Base-by-base conservation (phyloP, 2,113 vertebrate species). In the Nannobrachium achirus region DNA sequence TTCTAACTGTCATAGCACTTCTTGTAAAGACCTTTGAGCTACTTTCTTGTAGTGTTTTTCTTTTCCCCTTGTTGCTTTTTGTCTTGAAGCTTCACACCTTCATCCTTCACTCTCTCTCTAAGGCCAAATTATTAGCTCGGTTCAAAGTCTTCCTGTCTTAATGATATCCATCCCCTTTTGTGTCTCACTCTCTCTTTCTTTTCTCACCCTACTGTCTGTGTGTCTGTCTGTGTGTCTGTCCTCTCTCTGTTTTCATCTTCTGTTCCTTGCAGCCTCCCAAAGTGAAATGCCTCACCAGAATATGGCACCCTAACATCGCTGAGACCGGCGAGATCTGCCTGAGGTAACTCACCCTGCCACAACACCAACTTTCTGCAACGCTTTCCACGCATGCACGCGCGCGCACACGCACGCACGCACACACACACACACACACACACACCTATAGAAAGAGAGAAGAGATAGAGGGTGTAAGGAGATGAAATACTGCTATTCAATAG, bases 261-360 rank as follows among this genome's bases (percentile, higher is more conserved):
- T 57, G 16, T 56, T 1, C 63, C 78, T 62, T 89, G 15, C 89
- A 99, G 97, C 98, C 98, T 93, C 98, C 98, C 59, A 99, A 95
- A 91, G 98, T 98, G 69, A 97, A 94, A 86, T 99, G 97, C 89
- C 90, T 95, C 90, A 99, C 98, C 63, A 94, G 93, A 93, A 96
- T 99, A 93, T 99, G 98, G 98, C 98, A 99, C 84, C 97, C 98
- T 0, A 99, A 99, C 91, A 99, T 99, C 82, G 96, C 98, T 3
- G 98, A 99, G 88, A 97, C 93, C 0, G 98, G 98, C 40, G 97
- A 99, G 73, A 99, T 98, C 87, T 99, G 98, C 86, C 92, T 99
- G 63, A 99, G 97, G 98, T 99, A 93, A 83, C 1, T 13, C 1
- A 25, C 2, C n/a, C 15, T 56, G 5, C 6, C 15, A 33, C 25